These are phyloP conservation scores for Ceyx margarethae DNA, from an alignment of 2,113 vertebrate genomes.

Conservation along the genomic window DNA sequence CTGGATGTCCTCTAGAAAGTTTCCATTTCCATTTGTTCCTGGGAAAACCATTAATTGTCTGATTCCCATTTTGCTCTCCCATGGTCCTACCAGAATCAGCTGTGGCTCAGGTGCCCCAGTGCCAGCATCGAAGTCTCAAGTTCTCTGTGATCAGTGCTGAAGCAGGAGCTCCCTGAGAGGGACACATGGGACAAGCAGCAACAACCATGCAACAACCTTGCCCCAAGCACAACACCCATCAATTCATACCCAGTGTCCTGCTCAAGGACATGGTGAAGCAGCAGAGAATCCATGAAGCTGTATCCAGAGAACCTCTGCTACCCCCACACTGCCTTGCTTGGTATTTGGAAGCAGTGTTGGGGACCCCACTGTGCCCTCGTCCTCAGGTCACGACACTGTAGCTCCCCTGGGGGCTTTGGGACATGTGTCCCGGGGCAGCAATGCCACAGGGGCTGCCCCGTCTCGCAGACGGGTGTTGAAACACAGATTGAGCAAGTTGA, in stretches of 20 bases:
- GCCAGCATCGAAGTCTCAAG: background rate
- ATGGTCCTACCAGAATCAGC: accelerated
- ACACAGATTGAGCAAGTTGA: constrained; percentile 11
- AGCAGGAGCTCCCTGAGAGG: accelerated
- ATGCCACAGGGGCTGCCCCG: background rate
- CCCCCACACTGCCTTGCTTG: accelerated
- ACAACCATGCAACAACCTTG: accelerated
- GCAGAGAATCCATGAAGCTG: background rate
- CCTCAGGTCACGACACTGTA: accelerated
- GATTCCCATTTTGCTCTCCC: accelerated
- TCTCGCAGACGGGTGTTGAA: background rate
- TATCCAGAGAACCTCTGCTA: background rate
- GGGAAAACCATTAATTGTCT: background rate
- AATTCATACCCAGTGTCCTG: accelerated
- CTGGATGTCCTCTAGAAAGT: background rate
- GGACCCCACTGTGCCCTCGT: accelerated
- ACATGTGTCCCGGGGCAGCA: accelerated
- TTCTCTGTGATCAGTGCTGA: accelerated
- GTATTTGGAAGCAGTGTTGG: accelerated
- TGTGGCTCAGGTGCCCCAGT: background rate
- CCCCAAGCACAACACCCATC: background rate
- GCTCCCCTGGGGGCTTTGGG: background rate
- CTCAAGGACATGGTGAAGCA: accelerated
- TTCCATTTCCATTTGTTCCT: background rate
- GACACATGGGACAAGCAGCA: background rate